phyloP scores from a whole-genome alignment of 2,797 vertebrate genomes.

The Schizothorax lantsangensis region DNA sequence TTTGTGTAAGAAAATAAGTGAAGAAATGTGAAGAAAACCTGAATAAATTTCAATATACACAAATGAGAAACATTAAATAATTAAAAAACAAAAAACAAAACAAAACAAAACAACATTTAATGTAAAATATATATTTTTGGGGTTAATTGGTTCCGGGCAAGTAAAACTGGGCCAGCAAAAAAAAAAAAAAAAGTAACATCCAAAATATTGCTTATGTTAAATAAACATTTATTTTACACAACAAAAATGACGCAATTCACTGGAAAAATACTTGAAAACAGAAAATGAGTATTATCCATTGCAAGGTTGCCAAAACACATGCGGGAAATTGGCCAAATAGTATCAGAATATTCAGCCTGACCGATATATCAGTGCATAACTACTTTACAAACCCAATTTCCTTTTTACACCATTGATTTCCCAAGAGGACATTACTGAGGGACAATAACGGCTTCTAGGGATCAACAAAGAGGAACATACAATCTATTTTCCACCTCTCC shows the following conservation, averaged over 20 bases:
- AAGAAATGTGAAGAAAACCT: too few relatives aligned
- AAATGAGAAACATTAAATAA: too few relatives aligned
- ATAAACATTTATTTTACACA: background rate
- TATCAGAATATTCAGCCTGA: background rate
- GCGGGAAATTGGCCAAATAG: background rate
- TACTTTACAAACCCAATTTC: background rate
- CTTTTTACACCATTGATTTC: background rate
- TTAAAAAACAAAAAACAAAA: too few relatives aligned
- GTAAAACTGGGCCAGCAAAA: background rate
- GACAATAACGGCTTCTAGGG: constrained; percentile 21
- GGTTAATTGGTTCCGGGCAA: background rate
- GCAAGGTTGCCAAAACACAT: background rate
- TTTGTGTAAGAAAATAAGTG: background rate
- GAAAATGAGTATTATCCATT: constrained; percentile 14
- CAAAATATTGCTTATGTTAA: background rate
- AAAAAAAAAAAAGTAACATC: too few relatives aligned
- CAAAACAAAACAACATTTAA: too few relatives aligned
- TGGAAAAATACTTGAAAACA: constrained; percentile 9
- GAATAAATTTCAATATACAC: too few relatives aligned
- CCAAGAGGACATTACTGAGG: constrained; percentile 3
- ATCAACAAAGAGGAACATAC: constrained; percentile 45
- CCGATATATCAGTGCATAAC: background rate
- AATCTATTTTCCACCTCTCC: constrained; percentile 44
- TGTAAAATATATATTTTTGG: background rate
- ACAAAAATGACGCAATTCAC: background rate